phyloP scores from a whole-genome alignment of 2,113 vertebrate genomes.

The Nycticryphes semicollaris region DNA sequence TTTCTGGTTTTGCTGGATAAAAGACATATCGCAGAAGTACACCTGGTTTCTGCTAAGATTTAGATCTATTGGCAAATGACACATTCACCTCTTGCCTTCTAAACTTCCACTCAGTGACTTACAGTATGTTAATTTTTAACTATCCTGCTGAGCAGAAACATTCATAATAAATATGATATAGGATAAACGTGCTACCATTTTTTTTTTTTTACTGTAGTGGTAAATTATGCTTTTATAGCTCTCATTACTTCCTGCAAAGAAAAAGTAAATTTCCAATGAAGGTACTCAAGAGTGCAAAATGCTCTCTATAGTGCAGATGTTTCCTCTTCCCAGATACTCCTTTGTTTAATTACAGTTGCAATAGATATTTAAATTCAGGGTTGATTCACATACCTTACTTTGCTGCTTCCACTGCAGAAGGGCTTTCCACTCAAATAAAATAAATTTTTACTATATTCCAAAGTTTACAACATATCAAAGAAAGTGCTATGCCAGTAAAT shows the following conservation, averaged over 20 bases:
- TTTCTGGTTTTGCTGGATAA: not conserved
- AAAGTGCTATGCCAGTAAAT: not conserved
- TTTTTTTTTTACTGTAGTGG: constrained; percentile 22
- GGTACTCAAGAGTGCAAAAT: constrained; percentile 25
- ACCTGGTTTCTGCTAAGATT: not conserved
- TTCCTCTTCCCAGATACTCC: not conserved
- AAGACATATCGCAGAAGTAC: not conserved
- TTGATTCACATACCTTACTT: not conserved
- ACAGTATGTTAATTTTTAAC: constrained; percentile 53
- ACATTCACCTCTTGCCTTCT: constrained; percentile 37
- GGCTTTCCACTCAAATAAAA: not conserved
- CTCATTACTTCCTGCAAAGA: not conserved
- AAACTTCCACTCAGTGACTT: constrained; percentile 23
- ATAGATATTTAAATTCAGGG: not conserved
- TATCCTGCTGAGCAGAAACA: constrained; percentile 25
- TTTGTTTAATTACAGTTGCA: constrained; percentile 29
- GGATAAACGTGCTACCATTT: constrained; percentile 49
- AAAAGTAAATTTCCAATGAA: constrained; percentile 24
- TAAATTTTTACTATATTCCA: not conserved
- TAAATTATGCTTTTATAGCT: constrained; percentile 49
- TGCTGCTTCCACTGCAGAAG: not conserved
- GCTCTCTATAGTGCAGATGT: not conserved
- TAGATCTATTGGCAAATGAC: constrained; percentile 19
- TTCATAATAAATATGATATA: constrained; percentile 50
- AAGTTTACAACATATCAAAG: not conserved